Percentiles rank a stretch among this genome's conserved stretches.
Conservation (phyloP, 2,888 invertebrate genomes). For the Dastarcus helophoroides region DNA sequence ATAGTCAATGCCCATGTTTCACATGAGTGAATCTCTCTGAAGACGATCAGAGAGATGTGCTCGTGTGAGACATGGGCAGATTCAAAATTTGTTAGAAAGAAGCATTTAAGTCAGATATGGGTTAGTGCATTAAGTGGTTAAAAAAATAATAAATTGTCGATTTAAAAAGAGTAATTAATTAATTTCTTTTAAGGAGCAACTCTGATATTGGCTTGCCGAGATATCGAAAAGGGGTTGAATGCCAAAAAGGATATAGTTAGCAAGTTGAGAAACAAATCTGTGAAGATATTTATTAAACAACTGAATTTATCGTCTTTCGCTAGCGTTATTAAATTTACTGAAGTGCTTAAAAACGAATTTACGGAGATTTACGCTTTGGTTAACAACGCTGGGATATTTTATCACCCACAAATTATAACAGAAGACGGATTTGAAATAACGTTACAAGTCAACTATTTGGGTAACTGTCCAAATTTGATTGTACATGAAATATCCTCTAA, state of each 20-base stretch:
- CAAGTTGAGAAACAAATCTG: constrained; percentile 18
- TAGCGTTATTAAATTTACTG: constrained; percentile 32
- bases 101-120: too few species aligned
- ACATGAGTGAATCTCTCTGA: too few species aligned
- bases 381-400: constrained; percentile 46
- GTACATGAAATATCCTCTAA: background rate
- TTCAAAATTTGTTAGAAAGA: too few species aligned
- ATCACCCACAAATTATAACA: constrained; percentile 38
- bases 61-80: too few species aligned
- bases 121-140: too few species aligned
- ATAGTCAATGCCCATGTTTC: too few species aligned
- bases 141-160: too few species aligned
- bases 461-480: constrained; percentile 23
- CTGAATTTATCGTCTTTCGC: constrained; percentile 33
- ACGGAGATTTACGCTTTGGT: constrained; percentile 36
- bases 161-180: too few species aligned
- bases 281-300: constrained; percentile 28
- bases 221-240: constrained; percentile 35
- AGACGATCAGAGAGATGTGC: too few species aligned
- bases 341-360: constrained; percentile 29
- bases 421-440: constrained; percentile 42
- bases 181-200: constrained; percentile 33
- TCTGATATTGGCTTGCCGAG: constrained; percentile 45
- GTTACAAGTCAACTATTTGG: constrained; percentile 45
- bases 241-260: constrained; percentile 36